phyloP scores from a whole-genome alignment of 2,113 vertebrate genomes.

The Grallaria varia region DNA sequence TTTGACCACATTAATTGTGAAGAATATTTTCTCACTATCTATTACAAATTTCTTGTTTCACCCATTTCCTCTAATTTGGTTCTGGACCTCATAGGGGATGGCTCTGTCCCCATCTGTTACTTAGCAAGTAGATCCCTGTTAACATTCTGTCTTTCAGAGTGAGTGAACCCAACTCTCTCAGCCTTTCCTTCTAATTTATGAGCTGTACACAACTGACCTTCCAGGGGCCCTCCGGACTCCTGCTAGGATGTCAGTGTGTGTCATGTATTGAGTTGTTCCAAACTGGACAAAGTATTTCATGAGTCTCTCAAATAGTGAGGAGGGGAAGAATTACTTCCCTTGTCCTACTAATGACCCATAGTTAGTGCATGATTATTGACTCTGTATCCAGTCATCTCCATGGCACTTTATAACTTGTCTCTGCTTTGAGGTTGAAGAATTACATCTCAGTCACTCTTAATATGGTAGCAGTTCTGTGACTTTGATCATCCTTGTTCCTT shows the following conservation, averaged over 20 bases:
- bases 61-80: not conserved
- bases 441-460: not conserved
- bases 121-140: not conserved
- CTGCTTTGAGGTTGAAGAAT: not conserved
- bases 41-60: not conserved
- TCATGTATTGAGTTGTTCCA: not conserved
- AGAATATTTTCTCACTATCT: not conserved
- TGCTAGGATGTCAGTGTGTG: accelerated
- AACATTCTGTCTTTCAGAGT: not conserved
- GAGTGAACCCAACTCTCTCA: accelerated
- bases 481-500: not conserved
- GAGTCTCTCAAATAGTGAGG: not conserved
- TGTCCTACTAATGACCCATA: not conserved
- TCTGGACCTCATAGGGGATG: accelerated
- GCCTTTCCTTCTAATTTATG: not conserved
- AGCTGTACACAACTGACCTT: not conserved
- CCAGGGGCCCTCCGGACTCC: not conserved
- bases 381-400: not conserved
- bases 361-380: not conserved
- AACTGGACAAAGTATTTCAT: not conserved
- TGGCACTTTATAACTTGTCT: not conserved
- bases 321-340: not conserved
- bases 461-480: not conserved
- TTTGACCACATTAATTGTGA: not conserved
- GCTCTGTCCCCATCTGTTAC: not conserved